These are phyloP conservation scores for Drosophila nikananu DNA, from an alignment of 1,140 invertebrate genomes.

Conservation along the genomic window DNA sequence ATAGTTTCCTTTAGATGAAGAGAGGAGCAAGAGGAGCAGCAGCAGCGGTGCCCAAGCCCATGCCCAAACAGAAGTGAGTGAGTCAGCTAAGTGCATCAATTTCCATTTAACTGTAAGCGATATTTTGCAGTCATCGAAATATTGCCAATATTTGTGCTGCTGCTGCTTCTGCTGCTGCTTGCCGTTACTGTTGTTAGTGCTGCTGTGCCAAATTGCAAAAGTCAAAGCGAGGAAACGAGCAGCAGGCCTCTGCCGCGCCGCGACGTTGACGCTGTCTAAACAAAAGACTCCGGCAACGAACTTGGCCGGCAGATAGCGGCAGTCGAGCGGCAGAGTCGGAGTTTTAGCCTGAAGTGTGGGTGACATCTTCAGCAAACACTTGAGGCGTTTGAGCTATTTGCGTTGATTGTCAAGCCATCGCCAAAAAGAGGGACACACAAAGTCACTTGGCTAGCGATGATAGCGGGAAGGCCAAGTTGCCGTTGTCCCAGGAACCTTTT, in stretches of 20 bases:
- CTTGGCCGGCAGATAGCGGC: conserved; percentile 45
- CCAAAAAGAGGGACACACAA: conserved; percentile 36
- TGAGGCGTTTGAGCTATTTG: conserved; percentile 83
- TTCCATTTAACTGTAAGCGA: conserved; percentile 84
- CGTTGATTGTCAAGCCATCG: conserved; percentile 77
- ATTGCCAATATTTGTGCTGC: conserved; percentile 64
- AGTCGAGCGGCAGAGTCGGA: conserved; percentile 10
- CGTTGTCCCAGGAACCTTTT: neutral
- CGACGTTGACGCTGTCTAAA: conserved; percentile 72
- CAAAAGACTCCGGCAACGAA: conserved; percentile 81
- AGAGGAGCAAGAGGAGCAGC: conserved; percentile 10
- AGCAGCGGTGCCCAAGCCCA: conserved; percentile 24
- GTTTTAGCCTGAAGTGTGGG: conserved; percentile 72
- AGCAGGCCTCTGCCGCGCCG: conserved; percentile 37
- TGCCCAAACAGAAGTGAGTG: conserved; percentile 76
- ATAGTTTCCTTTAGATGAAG: conserved; percentile 39
- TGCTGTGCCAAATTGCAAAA: conserved; percentile 82
- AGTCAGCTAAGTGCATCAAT: conserved; percentile 84
- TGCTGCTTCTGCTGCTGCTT: conserved; percentile 34
- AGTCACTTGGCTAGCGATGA: conserved; percentile 28
- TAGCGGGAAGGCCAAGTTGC: conserved; percentile 2
- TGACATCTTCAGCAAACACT: conserved; percentile 83
- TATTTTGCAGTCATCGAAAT: conserved; percentile 75
- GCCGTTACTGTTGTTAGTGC: conserved; percentile 58
- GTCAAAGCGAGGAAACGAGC: conserved; percentile 59